phyloP scores from a whole-genome alignment of 2,888 invertebrate genomes.

The Zygothrica quintamaculata region DNA sequence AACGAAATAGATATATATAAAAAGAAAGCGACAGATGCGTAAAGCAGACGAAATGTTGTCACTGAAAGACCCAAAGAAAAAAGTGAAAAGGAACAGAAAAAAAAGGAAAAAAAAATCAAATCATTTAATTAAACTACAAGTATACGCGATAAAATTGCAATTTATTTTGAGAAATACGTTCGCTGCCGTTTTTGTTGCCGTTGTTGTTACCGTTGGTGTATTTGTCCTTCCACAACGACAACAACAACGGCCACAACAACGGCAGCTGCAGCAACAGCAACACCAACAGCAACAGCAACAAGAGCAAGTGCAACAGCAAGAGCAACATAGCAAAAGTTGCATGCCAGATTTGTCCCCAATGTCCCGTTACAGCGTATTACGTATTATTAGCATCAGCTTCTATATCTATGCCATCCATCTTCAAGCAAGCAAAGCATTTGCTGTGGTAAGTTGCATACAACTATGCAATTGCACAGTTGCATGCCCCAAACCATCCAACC shows the following conservation, averaged over 20 bases:
- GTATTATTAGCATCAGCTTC: constrained; percentile 60
- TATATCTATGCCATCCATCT: constrained; percentile 64
- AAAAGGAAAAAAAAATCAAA: constrained; percentile 42
- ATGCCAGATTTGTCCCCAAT: constrained; percentile 65
- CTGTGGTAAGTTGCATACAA: constrained; percentile 25
- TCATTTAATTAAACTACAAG: constrained; percentile 64
- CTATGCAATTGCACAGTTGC: constrained; percentile 12
- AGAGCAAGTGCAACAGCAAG: neutral
- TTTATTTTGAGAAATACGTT: constrained; percentile 47
- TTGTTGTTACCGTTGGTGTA: constrained; percentile 34
- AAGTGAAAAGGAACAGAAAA: constrained; percentile 6
- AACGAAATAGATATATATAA: constrained; percentile 9
- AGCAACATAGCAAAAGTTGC: constrained; percentile 32
- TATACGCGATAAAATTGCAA: constrained; percentile 68
- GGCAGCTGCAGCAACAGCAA: constrained; percentile 8
- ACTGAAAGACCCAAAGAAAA: constrained; percentile 15
- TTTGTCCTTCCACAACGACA: constrained; percentile 54
- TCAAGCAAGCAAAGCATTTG: constrained; percentile 27
- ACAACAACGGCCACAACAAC: constrained; percentile 55
- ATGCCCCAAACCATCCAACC: constrained; percentile 35
- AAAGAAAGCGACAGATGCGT: constrained; percentile 16
- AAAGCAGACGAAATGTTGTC: constrained; percentile 45
- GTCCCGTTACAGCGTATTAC: constrained; percentile 64
- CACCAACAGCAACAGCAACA: constrained; percentile 15
- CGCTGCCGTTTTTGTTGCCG: constrained; percentile 5